Percentiles rank a stretch among this genome's conserved stretches.
Evolutionary conservation across 2,888 invertebrate species (phyloP).

Genomic region (Lysandra bellargus): DNA sequence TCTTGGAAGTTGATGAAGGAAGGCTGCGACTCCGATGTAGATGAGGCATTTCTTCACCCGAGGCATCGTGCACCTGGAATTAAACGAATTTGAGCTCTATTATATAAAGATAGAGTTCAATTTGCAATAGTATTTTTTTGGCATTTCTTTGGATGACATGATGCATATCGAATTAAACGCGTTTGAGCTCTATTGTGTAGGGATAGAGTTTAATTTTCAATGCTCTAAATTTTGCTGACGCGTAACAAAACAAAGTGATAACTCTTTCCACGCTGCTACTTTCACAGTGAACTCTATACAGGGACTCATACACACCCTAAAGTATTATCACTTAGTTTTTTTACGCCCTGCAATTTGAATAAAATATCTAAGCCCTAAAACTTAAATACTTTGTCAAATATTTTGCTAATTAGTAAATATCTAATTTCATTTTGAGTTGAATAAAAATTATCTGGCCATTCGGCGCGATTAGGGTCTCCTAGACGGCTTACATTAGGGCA

Average conservation of each 20-base stretch:
- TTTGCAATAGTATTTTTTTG: too few species aligned
- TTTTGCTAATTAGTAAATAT: background rate
- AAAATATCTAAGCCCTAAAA: background rate
- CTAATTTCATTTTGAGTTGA: background rate
- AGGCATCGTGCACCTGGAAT: constrained; percentile 82
- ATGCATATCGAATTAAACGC: constrained; percentile 70
- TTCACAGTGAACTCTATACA: too few species aligned
- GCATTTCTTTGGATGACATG: too few species aligned
- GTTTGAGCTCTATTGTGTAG: background rate
- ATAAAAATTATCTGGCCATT: background rate
- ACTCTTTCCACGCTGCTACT: too few species aligned
- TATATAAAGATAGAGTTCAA: too few species aligned
- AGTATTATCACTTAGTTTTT: too few species aligned
- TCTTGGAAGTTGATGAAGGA: constrained; percentile 90
- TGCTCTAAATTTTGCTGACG: too few species aligned
- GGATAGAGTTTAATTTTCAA: too few species aligned
- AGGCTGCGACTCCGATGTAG: constrained; percentile 88
- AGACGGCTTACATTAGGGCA: background rate
- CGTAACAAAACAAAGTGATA: too few species aligned
- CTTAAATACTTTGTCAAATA: background rate
- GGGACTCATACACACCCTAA: too few species aligned
- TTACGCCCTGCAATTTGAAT: too few species aligned
- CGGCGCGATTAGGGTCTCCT: background rate
- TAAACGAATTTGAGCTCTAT: background rate
- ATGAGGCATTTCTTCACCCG: constrained; percentile 89